Evolutionary conservation across 2,888 invertebrate species (phyloP), one percentile per base, ranked within the genome.

Genomic region (Philonicus albiceps): DNA sequence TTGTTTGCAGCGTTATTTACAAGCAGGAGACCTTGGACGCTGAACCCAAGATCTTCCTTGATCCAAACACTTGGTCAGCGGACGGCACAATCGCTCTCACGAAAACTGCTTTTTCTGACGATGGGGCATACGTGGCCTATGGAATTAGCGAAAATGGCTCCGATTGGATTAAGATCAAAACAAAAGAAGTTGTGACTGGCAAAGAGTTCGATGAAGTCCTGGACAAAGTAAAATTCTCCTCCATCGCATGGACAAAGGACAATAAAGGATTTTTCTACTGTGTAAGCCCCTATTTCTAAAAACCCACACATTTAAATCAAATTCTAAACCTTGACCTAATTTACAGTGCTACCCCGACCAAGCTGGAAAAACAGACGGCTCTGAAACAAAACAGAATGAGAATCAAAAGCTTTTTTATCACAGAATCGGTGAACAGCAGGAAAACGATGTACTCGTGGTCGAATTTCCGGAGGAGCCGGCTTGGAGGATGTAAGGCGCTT

Each of bases 391-490:
- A 87, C 94, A 95, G 89, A 97, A 96, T 92, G 94, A 96, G 90
- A 95, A 98, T 93, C 99, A 99, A 92, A 98, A 98, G 91, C 93
- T 99, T 74, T 98, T 95, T 92, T 99, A 97, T 93, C 99, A 99
- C 92, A 93, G 94, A 85, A 92, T 99, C 87, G 96, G 97, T 89
- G 97, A 98, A 43, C 93, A 95, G 13, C 98, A 98, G 91, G 93
- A 94, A 0, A 95, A 97, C 84, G 99, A 99, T 93, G 93, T 98
- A 73, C 92, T 98, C 80, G 96, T 96, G 13, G 96, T 96, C 0
- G 97, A 98, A 91, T 98, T 98, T 93, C 96, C 96, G 0, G 96
- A 98, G 75, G 95, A 98, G 90, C 98, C 98, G 1, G 93, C 95
- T n/a, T 97, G 97, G 96, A 95, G 97, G 93, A 96, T 97, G 97